Evolutionary conservation across 2,797 vertebrate genomes (phyloP).

Genomic region (Myotis planiceps): DNA sequence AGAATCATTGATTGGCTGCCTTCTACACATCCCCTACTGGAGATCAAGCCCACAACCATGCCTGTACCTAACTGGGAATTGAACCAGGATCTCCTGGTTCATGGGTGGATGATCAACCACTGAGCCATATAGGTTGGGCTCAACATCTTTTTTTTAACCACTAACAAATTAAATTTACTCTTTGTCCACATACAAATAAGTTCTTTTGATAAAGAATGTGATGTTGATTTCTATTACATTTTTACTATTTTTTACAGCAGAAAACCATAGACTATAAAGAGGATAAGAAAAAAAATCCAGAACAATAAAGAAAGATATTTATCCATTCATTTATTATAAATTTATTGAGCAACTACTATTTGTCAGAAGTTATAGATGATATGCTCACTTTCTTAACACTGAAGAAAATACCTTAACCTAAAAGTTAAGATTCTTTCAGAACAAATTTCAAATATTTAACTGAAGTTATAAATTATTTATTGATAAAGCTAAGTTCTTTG

Average conservation of each 20-base stretch:
- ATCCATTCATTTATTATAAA: neutral
- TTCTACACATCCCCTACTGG: no score
- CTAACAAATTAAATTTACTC: neutral
- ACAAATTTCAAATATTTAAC: neutral
- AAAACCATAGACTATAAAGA: neutral
- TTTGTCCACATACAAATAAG: neutral
- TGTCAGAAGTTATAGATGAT: neutral
- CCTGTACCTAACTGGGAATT: no score
- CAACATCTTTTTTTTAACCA: neutral
- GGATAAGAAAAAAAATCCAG: neutral
- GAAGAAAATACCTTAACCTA: neutral
- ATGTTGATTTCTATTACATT: neutral
- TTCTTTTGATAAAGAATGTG: neutral
- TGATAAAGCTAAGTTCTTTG: neutral
- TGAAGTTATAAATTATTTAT: neutral
- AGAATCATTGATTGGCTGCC: no score
- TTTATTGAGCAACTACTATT: neutral
- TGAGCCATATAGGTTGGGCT: neutral
- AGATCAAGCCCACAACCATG: no score
- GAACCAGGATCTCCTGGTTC: no score
- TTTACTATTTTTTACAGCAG: neutral
- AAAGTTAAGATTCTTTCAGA: neutral
- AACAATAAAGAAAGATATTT: neutral
- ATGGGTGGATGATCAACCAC: no score
- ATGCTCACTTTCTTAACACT: neutral